A percentile compares a stretch with the other conserved stretches of the same genome.
These are phyloP conservation scores for Enteromius afrohamiltoni DNA, from an alignment of 2,797 vertebrate species.

Conservation along the genomic window DNA sequence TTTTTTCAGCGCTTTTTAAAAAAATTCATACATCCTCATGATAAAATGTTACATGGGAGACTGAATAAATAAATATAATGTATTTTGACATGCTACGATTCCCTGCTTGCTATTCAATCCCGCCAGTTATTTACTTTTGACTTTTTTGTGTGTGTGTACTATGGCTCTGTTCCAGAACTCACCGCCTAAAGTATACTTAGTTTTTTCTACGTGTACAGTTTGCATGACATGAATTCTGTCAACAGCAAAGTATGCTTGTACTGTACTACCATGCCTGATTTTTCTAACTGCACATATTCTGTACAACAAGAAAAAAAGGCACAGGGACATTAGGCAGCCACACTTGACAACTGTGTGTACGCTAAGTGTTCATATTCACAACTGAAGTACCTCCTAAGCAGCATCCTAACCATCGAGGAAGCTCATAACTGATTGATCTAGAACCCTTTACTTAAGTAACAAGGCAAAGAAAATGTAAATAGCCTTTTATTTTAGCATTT, in stretches of 20 bases:
- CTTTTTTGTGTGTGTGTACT: background rate
- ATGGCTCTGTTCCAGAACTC: background rate
- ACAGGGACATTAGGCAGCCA: too few relatives aligned
- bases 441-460: too few relatives aligned
- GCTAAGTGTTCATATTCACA: too few relatives aligned
- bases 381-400: too few relatives aligned
- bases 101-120: background rate
- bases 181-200: background rate
- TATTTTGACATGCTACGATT: background rate
- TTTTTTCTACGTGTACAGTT: background rate
- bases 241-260: background rate
- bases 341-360: too few relatives aligned
- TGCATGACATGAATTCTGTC: background rate
- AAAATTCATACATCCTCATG: background rate
- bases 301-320: too few relatives aligned
- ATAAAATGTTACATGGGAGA: background rate
- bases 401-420: too few relatives aligned
- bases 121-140: constrained; percentile 4
- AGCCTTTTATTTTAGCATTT: too few relatives aligned
- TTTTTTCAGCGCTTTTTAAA: background rate
- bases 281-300: background rate
- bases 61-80: background rate
- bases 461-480: too few relatives aligned
- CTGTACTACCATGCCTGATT: background rate
- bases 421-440: too few relatives aligned